Evolutionary conservation across 2,888 invertebrate genomes (phyloP).

Genomic region (Tachina fera): DNA sequence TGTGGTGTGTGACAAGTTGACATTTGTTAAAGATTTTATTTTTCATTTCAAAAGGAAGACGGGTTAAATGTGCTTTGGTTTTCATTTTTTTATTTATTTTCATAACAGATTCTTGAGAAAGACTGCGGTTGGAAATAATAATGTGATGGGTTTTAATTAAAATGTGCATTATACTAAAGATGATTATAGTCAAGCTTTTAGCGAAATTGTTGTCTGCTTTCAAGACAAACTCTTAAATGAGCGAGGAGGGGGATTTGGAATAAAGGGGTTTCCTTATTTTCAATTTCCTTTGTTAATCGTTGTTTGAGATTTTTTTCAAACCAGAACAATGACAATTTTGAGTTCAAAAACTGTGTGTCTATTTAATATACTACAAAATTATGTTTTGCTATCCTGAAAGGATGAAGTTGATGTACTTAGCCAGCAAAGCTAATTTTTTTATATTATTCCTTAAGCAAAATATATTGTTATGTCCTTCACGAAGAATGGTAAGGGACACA

Average conservation of each 20-base stretch:
- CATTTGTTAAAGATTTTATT: constrained; percentile 41
- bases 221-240: too few relatives aligned
- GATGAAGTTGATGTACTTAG: too few relatives aligned
- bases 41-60: constrained; percentile 17
- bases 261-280: not conserved
- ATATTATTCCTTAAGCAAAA: too few relatives aligned
- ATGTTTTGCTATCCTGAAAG: too few relatives aligned
- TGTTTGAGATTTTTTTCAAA: not conserved
- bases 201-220: not conserved
- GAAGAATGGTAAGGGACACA: too few relatives aligned
- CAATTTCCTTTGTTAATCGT: not conserved
- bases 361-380: too few relatives aligned
- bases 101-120: constrained; percentile 5
- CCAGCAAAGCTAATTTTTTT: too few relatives aligned
- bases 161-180: not conserved
- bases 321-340: too few relatives aligned
- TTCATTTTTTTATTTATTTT: not conserved
- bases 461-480: too few relatives aligned
- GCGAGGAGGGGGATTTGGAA: too few relatives aligned
- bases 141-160: constrained; percentile 21
- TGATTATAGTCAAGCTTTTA: not conserved
- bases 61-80: constrained; percentile 9
- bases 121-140: not conserved
- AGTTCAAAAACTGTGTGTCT: too few relatives aligned
- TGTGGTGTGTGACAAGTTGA: constrained; percentile 63